Evolutionary conservation across 2,113 vertebrate species (phyloP).

Genomic region (Pedionomus torquatus): DNA sequence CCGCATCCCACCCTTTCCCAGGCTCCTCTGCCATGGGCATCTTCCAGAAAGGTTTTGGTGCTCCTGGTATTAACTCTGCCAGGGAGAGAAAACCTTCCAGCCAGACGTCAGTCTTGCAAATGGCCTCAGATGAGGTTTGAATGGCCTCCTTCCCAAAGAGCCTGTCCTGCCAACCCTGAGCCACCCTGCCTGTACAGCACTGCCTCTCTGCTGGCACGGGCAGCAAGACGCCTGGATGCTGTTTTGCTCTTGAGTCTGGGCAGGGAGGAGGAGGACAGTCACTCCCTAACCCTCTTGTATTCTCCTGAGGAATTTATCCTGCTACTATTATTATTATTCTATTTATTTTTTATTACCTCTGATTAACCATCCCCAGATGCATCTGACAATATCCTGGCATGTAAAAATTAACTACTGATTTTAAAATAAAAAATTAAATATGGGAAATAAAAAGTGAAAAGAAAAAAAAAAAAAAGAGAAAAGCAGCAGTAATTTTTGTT

Average conservation of each 20-base stretch:
- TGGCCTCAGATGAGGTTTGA: neutral
- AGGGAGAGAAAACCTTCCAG: neutral
- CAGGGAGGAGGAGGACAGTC: neutral
- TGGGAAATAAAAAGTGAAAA: neutral
- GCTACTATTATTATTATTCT: neutral
- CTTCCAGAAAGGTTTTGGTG: neutral
- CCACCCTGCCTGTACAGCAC: neutral
- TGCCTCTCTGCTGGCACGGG: neutral
- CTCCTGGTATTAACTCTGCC: neutral
- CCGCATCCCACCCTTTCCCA: neutral
- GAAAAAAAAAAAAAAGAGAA: neutral
- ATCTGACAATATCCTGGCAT: neutral
- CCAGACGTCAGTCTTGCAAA: neutral
- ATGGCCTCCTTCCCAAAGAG: neutral
- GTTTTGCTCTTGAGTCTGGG: neutral
- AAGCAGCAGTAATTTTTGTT: neutral
- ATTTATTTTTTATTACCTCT: neutral
- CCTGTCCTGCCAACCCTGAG: neutral
- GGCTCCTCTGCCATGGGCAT: neutral
- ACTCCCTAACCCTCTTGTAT: neutral
- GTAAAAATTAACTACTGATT: neutral
- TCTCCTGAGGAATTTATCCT: neutral
- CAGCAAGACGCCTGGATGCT: accelerated
- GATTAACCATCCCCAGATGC: neutral
- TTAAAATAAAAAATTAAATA: neutral